Evolutionary conservation across 1,140 invertebrate genomes (phyloP), one percentile per base, ranked within the genome.

Genomic region (Drosophila persimilis): DNA sequence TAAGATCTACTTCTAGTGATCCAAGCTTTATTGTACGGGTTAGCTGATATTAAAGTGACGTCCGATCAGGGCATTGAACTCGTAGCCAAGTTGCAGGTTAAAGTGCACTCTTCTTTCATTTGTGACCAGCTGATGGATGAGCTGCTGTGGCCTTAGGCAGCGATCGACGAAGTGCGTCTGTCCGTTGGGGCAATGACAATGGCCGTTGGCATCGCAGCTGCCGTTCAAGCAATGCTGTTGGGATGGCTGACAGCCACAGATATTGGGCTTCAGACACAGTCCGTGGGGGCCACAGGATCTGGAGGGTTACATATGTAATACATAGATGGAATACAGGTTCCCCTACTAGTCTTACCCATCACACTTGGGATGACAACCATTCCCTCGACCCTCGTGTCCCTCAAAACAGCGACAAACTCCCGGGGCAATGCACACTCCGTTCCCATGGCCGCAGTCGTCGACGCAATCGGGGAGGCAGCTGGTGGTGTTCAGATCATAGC

Each of bases 351-450:
- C 24, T 15, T 8, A 78, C 80, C 64, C 13, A 88, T 78, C 64
- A 55, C 91, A 92, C 47, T 67, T 74, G 22, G 90, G 81, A 45
- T 63, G 71, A 48, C 83, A 92, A 29, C 65, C 78, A 43, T 55
- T 67, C 5, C 59, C 75, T 24, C 69, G 73, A 15, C 74, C 63
- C n/a, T 77, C 61, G 58, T 89, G 92, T 0, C 95, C 95, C 26
- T 92, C 86, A 47, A 93, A 93, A 84, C 95, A 96, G 9, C 92
- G 92, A 80, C 95, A 94, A 0, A 92, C 61, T 8, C 90, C 84
- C 0, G 92, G 93, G 0, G 90, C 92, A 17, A 93, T 85, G 59
- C 93, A 94, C 0, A 92, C 90, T 0, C 93, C 93, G 29, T 86
- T 86, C 9, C 81, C 83, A 39, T 92, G 90, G 2, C 72, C 76